A percentile compares a stretch with the other conserved stretches of the same genome.
phyloP scores from a whole-genome alignment of 2,113 vertebrate species.

The Opisthocomus hoazin region DNA sequence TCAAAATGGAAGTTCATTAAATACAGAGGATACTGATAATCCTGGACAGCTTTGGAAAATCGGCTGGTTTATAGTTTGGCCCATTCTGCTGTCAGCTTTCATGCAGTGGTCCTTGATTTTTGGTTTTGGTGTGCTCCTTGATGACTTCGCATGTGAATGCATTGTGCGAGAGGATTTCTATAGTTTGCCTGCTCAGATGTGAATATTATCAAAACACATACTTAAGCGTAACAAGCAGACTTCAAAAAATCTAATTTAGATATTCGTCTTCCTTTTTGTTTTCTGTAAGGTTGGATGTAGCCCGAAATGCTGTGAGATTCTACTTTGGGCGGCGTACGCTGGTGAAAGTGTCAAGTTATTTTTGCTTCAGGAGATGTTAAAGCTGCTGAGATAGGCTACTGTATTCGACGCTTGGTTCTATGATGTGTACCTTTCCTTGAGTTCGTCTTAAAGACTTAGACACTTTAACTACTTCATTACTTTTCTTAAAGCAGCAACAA shows the following conservation, averaged over 20 bases:
- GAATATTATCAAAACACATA: neutral
- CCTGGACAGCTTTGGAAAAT: neutral
- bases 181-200: neutral
- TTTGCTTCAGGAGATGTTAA: conserved; percentile 64
- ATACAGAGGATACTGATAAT: neutral
- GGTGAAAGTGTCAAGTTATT: conserved; percentile 16
- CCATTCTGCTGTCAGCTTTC: neutral
- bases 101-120: neutral
- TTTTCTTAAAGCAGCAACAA: conserved; percentile 50
- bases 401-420: conserved; percentile 35
- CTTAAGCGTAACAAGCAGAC: neutral
- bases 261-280: neutral
- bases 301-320: neutral
- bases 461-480: conserved; percentile 63
- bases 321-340: conserved; percentile 1
- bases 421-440: conserved; percentile 26
- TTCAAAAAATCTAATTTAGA: neutral
- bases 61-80: neutral
- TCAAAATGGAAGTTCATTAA: neutral
- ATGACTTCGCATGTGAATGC: neutral
- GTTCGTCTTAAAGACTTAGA: conserved; percentile 47
- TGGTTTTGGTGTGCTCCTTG: neutral
- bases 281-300: conserved; percentile 22
- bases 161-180: neutral
- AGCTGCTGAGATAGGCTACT: conserved; percentile 72